These are phyloP conservation scores for Megalopta genalis DNA, from an alignment of 1,140 invertebrate species.

Conservation along the genomic window DNA sequence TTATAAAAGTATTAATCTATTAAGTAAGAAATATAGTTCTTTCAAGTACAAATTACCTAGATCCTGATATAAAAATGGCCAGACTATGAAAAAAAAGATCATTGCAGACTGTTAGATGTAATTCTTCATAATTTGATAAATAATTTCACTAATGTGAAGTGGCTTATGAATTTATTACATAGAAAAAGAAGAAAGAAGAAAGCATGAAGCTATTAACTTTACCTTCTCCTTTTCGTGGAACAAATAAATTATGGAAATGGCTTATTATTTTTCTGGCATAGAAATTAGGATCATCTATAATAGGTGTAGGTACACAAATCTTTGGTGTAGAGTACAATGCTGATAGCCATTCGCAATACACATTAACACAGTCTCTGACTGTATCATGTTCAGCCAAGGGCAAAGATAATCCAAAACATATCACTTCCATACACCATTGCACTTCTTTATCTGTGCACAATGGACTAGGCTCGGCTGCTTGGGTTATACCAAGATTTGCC, in stretches of 20 bases:
- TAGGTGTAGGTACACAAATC: conserved; percentile 90
- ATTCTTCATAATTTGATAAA: conserved; percentile 4
- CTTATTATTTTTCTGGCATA: conserved; percentile 95
- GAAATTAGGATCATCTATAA: conserved; percentile 93
- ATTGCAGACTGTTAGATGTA: conserved; percentile 32
- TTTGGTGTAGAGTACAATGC: conserved; percentile 91
- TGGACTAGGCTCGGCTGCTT: conserved; percentile 88
- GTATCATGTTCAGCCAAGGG: conserved; percentile 95
- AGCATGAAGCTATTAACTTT: conserved; percentile 50
- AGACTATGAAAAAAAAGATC: conserved; percentile 85
- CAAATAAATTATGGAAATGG: conserved; percentile 97
- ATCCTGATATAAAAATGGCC: conserved; percentile 93
- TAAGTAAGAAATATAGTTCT: conserved; percentile 8
- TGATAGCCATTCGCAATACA: conserved; percentile 98
- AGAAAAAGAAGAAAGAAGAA: not conserved
- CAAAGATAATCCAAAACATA: conserved; percentile 95
- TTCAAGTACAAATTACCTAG: conserved; percentile 83
- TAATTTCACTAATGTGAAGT: not conserved
- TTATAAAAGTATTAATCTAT: not conserved
- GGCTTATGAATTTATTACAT: not conserved
- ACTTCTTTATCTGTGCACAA: conserved; percentile 90
- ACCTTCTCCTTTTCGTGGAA: conserved; percentile 95
- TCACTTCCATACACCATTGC: conserved; percentile 95
- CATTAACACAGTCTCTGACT: conserved; percentile 96
- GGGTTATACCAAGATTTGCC: conserved; percentile 87